A percentile compares a stretch with the other conserved stretches of the same genome.
These are phyloP conservation scores for Chunga burmeisteri DNA, from an alignment of 2,113 vertebrate genomes.

Conservation along the genomic window DNA sequence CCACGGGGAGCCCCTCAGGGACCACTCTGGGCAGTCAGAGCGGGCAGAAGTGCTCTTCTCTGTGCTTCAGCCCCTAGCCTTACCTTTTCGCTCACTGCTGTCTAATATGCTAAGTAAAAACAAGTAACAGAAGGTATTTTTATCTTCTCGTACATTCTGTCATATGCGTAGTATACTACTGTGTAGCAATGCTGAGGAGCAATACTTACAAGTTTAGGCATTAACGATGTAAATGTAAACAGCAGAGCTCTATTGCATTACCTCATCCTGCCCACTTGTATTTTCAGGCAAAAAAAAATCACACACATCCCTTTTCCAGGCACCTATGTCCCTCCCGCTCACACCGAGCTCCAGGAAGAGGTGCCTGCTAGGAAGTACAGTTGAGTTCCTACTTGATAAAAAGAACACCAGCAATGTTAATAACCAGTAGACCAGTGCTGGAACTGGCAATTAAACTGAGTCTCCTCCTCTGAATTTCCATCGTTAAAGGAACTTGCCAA, in stretches of 20 bases:
- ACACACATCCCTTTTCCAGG: not conserved
- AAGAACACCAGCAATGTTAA: not conserved
- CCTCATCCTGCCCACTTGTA: not conserved
- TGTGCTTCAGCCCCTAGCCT: not conserved
- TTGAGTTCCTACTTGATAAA: not conserved
- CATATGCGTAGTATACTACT: not conserved
- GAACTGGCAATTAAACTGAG: slow-evolving; percentile 3
- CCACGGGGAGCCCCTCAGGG: not conserved
- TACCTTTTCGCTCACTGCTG: not conserved
- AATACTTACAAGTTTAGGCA: not conserved
- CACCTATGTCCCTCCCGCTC: not conserved
- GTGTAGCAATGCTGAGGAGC: not conserved
- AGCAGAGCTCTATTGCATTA: not conserved
- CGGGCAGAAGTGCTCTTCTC: not conserved
- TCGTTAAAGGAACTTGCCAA: slow-evolving; percentile 18
- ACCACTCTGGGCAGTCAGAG: not conserved
- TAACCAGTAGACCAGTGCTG: not conserved
- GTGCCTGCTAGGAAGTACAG: not conserved
- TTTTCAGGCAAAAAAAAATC: not conserved
- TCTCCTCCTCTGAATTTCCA: not conserved
- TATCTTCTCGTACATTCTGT: not conserved
- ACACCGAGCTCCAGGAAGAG: not conserved
- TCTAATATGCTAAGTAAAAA: not conserved
- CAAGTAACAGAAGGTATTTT: not conserved
- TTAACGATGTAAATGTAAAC: not conserved